A percentile compares a stretch with the other conserved stretches of the same genome.
phyloP scores from a whole-genome alignment of 2,113 vertebrate species.

The Brachypteracias leptosomus region DNA sequence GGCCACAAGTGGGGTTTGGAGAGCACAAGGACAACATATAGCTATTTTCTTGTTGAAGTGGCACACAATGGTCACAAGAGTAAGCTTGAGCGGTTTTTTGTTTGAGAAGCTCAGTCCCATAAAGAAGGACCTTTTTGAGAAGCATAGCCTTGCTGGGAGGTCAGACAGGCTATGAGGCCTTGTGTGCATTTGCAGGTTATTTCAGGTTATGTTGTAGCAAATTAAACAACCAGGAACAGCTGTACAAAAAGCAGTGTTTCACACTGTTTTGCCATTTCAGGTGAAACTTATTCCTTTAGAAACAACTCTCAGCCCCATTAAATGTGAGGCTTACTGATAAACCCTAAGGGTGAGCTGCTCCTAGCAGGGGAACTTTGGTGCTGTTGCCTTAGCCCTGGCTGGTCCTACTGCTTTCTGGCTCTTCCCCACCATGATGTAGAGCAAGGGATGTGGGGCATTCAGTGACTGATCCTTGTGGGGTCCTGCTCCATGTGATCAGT shows the following conservation, averaged over 20 bases:
- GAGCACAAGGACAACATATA: neutral
- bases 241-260: neutral
- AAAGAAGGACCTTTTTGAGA: neutral
- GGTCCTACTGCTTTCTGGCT: neutral
- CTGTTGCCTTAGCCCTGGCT: neutral
- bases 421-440: neutral
- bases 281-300: neutral
- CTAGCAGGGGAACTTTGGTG: neutral
- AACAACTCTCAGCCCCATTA: neutral
- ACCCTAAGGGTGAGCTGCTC: neutral
- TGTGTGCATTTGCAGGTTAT: neutral
- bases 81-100: neutral
- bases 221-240: neutral
- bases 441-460: neutral
- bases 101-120: neutral
- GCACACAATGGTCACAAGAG: accelerated
- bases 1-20: neutral
- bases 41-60: neutral
- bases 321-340: neutral
- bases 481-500: neutral
- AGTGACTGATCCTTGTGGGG: accelerated
- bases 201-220: neutral
- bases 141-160: neutral
- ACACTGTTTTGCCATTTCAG: neutral
- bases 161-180: neutral